Evolutionary conservation across 2,113 vertebrate species (phyloP), one percentile per base, ranked within the genome.

Genomic region (Anoplopoma fimbria): DNA sequence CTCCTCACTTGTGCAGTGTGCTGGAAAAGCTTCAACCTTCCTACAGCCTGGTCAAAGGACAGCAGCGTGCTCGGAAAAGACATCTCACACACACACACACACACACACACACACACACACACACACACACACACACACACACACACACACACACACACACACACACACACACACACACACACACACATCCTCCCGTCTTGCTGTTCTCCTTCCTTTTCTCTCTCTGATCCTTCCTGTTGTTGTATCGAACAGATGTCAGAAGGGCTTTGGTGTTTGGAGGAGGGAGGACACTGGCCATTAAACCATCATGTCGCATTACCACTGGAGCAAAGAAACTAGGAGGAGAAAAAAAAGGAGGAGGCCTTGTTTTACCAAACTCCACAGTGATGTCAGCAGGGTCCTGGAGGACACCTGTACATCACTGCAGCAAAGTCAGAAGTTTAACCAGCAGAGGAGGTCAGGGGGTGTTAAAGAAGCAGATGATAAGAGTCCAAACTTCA

Each of bases 21-120:
- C 83, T 87, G 75, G 79, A 86, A 90, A 82, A 4, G 68, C 53
- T 33, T 68, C 64, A 49, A 62, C 64, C 75, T 8, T 68, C 36
- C 53, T 65, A n/a, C 61, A 34, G 49, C 72, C 75, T 25, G 76
- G 80, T 81, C 72, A 73, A 31, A 89, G 83, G 81, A 87, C 82
- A 65, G 27, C 63, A 71, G 21, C 40, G 64, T 27, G 67, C 29
- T 76, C 40, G 67, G 42, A 82, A 47, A 25, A 47, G 75, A 69
- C 77, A 63, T 47, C n/a, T 60, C 17, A 64, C 68, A 63, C 9
- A 40, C 3, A n/a, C 21, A n/a, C 49, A 51, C 49, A 51, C 49
- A n/a, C 49, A n/a, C 49, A 51, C 49, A n/a, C 49, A 51, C 21
- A 10, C 49, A n/a, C 49, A 51, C 2, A 12, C 27, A 29, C 63